phyloP scores from a whole-genome alignment of 1,140 invertebrate genomes.

The Drosophila fuyamai region DNA sequence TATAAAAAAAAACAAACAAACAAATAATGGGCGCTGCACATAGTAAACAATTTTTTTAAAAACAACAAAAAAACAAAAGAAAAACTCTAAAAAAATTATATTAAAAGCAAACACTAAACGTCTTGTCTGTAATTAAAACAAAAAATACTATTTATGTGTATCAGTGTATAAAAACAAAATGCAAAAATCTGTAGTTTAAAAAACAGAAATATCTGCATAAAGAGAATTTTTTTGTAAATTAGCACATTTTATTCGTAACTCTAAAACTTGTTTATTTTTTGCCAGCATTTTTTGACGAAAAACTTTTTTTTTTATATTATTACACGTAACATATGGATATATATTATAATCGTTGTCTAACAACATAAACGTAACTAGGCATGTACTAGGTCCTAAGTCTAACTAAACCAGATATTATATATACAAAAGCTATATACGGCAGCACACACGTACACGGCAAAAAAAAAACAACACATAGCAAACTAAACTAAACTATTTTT shows the following conservation, averaged over 20 bases:
- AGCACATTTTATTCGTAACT: slow-evolving; percentile 70
- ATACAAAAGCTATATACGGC: slow-evolving; percentile 55
- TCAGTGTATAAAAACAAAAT: slow-evolving; percentile 65
- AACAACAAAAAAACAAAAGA: slow-evolving; percentile 22
- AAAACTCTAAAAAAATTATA: slow-evolving; percentile 41
- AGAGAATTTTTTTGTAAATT: slow-evolving; percentile 69
- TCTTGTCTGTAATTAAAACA: slow-evolving; percentile 76
- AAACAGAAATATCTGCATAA: slow-evolving; percentile 25
- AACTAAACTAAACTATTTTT: slow-evolving; percentile 68
- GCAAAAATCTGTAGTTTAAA: slow-evolving; percentile 58
- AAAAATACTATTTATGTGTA: slow-evolving; percentile 62
- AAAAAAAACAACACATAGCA: slow-evolving; percentile 48
- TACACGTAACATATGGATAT: slow-evolving; percentile 51
- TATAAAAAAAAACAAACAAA: slow-evolving; percentile 38
- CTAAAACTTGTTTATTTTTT: slow-evolving; percentile 47
- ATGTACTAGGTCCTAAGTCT: slow-evolving; percentile 70
- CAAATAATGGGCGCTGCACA: slow-evolving; percentile 74
- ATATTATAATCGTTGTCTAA: slow-evolving; percentile 79
- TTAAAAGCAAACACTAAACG: slow-evolving; percentile 61
- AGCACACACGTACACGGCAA: slow-evolving; percentile 32
- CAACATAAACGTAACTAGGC: slow-evolving; percentile 79
- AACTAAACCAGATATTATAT: slow-evolving; percentile 54
- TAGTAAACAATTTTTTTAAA: slow-evolving; percentile 68
- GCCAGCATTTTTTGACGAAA: slow-evolving; percentile 47
- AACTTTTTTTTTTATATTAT: slow-evolving; percentile 55